Percentiles rank a stretch among this genome's conserved stretches.
Conservation (phyloP, 2,888 invertebrate species). For the Branchipolynoe longqiensis region DNA sequence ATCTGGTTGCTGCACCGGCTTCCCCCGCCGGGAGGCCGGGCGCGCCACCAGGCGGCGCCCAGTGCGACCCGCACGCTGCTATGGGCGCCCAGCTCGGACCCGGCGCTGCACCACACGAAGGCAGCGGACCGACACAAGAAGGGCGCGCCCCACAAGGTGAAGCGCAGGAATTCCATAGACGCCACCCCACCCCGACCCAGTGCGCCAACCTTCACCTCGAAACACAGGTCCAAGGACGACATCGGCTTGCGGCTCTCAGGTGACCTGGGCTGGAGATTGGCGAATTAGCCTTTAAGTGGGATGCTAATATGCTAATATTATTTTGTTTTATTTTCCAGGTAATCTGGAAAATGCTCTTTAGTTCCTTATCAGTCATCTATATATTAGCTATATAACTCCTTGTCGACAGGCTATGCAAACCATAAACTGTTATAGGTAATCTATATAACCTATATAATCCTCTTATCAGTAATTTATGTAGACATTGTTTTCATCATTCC, state of each 20-base stretch:
- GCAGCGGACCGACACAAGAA: conserved; percentile 24
- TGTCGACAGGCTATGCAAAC: too few species aligned
- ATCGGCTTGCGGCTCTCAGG: conserved; percentile 48
- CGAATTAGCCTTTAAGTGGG: too few species aligned
- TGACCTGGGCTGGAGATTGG: not conserved
- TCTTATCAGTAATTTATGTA: too few species aligned
- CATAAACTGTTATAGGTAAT: too few species aligned
- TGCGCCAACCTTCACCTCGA: not conserved
- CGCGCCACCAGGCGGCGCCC: not conserved
- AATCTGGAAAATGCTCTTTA: too few species aligned
- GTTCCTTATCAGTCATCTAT: too few species aligned
- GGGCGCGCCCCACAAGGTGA: conserved; percentile 6
- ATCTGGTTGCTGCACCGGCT: conserved; percentile 60
- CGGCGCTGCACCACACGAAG: not conserved
- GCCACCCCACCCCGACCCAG: conserved; percentile 41
- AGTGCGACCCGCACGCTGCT: not conserved
- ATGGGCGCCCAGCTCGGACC: not conserved
- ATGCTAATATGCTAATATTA: too few species aligned
- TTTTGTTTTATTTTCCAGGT: too few species aligned
- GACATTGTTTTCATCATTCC: too few species aligned
- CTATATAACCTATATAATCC: too few species aligned
- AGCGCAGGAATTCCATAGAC: conserved; percentile 56
- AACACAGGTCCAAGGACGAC: conserved; percentile 44
- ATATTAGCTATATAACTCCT: too few species aligned
- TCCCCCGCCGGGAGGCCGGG: not conserved